A percentile compares a stretch with the other conserved stretches of the same genome.
Conservation (phyloP, 2,797 vertebrate species). For the Hyperoplus lanceolatus region DNA sequence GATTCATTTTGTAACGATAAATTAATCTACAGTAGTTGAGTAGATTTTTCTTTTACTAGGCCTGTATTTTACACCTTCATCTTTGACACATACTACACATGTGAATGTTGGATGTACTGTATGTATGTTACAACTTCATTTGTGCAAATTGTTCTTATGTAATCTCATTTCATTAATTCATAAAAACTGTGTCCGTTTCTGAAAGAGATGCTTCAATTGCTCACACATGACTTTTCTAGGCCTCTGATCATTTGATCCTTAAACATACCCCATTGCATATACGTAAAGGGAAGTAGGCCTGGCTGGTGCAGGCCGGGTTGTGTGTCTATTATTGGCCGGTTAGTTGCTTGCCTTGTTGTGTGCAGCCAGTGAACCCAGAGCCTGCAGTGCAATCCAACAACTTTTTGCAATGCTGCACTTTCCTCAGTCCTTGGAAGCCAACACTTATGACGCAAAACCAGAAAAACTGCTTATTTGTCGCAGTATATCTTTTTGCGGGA, state of each 20-base stretch:
- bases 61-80: background rate
- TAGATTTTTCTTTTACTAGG: background rate
- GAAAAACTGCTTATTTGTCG: slow-evolving; percentile 48
- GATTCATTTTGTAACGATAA: background rate
- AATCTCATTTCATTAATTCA: background rate
- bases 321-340: slow-evolving; percentile 22
- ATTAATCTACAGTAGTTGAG: background rate
- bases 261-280: background rate
- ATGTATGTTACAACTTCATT: background rate
- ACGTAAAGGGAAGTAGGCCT: background rate
- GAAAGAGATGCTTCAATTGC: background rate
- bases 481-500: slow-evolving; percentile 30
- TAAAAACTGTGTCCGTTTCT: background rate
- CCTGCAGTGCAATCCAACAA: slow-evolving; percentile 43
- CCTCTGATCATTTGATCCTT: background rate
- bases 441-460: slow-evolving; percentile 43
- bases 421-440: slow-evolving; percentile 21
- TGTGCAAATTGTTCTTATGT: background rate
- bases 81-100: no score
- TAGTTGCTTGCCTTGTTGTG: slow-evolving; percentile 26
- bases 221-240: background rate
- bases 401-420: slow-evolving; percentile 51
- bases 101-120: background rate
- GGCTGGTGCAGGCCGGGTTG: slow-evolving; percentile 1
- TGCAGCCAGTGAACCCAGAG: slow-evolving; percentile 43